phyloP scores from a whole-genome alignment of 2,888 invertebrate species.

The Pherbina coryleti region DNA sequence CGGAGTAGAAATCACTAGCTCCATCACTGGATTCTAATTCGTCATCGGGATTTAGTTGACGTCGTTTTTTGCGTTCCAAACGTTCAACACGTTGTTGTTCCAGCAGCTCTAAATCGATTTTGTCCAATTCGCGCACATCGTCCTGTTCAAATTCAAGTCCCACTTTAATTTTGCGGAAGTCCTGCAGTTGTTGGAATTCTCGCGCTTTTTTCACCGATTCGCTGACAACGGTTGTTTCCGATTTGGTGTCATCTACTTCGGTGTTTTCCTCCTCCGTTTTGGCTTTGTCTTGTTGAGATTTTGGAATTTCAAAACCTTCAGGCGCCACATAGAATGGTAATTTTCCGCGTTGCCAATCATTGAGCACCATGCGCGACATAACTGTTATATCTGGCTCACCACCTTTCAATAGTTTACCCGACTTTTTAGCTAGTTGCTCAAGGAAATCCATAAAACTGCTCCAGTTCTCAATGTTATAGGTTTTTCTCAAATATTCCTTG shows the following conservation, averaged over 20 bases:
- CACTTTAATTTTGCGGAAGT: constrained; percentile 85
- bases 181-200: constrained; percentile 75
- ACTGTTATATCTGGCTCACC: constrained; percentile 95
- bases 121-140: constrained; percentile 70
- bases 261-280: constrained; percentile 43
- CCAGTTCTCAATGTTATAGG: constrained; percentile 90
- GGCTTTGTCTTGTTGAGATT: constrained; percentile 67
- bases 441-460: constrained; percentile 87
- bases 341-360: constrained; percentile 99
- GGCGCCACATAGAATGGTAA: constrained; percentile 94
- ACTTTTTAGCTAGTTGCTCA: constrained; percentile 87
- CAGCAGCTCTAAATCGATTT: constrained; percentile 74
- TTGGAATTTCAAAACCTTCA: constrained; percentile 81
- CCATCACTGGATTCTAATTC: constrained; percentile 74
- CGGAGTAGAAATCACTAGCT: constrained; percentile 78
- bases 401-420: constrained; percentile 92
- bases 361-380: constrained; percentile 93
- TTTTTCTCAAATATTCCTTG: constrained; percentile 88
- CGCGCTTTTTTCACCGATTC: constrained; percentile 70
- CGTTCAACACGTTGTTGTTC: constrained; percentile 70
- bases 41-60: constrained; percentile 60
- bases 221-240: constrained; percentile 64
- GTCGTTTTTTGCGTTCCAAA: constrained; percentile 60
- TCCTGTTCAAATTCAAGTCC: constrained; percentile 77
- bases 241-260: constrained; percentile 58